Percentiles rank a stretch among this genome's conserved stretches.
Conservation (phyloP, 2,113 vertebrate genomes). For the Phyllostomus hastatus region DNA sequence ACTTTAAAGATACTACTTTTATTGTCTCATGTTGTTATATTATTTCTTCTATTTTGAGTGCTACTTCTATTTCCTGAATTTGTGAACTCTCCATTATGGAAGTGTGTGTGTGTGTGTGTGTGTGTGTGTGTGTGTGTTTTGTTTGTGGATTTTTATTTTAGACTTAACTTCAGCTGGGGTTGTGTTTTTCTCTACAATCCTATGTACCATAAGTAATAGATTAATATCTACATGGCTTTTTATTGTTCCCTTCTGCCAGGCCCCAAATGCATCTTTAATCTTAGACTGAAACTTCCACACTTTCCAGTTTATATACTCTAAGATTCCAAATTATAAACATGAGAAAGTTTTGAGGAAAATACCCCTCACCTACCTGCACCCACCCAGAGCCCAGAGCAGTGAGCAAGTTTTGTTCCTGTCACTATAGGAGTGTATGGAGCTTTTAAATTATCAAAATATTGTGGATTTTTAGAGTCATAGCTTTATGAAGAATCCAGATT, state of each 20-base stretch:
- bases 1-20: not conserved
- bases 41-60: not conserved
- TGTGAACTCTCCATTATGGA: not conserved
- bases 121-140: not conserved
- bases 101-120: not conserved
- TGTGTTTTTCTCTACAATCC: not conserved
- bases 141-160: not conserved
- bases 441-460: not conserved
- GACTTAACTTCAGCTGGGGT: not conserved
- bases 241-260: not conserved
- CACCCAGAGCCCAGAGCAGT: not conserved
- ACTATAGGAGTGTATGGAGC: not conserved
- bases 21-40: not conserved
- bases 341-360: not conserved
- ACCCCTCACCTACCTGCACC: not conserved
- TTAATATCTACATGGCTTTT: not conserved
- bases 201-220: not conserved
- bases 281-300: not conserved
- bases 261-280: not conserved
- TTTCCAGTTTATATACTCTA: not conserved
- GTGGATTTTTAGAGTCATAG: not conserved
- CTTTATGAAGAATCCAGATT: not conserved
- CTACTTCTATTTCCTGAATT: not conserved
- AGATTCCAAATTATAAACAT: not conserved
- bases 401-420: not conserved